Percentiles rank a stretch among this genome's conserved stretches.
Conservation (phyloP, 2,113 vertebrate genomes). For the Trematomus loennbergii region DNA sequence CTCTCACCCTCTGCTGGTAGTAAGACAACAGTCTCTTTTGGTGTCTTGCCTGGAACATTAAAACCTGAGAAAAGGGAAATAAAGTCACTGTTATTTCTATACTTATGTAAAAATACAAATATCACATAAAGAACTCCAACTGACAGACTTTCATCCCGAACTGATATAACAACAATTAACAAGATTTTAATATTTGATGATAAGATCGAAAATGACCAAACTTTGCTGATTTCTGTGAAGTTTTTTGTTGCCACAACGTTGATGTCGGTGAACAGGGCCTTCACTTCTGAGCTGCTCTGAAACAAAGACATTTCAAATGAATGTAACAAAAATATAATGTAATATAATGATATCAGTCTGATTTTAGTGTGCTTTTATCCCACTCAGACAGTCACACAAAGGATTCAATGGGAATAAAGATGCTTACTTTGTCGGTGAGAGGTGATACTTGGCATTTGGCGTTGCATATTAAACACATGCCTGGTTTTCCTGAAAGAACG, state of each 20-base stretch:
- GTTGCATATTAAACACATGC: constrained; percentile 88
- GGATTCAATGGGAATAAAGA: background rate
- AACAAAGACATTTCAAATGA: constrained; percentile 62
- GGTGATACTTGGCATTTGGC: constrained; percentile 84
- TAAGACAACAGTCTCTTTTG: constrained; percentile 85
- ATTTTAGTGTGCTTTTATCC: background rate
- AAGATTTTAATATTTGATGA: background rate
- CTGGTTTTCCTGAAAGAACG: constrained; percentile 85
- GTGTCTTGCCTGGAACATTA: constrained; percentile 91
- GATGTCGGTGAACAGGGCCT: constrained; percentile 88
- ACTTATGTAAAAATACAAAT: background rate
- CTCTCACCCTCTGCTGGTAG: constrained; percentile 86
- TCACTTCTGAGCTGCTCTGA: constrained; percentile 89
- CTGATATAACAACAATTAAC: background rate
- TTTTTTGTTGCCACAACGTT: constrained; percentile 85
- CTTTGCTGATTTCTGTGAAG: constrained; percentile 88
- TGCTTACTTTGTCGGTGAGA: constrained; percentile 90
- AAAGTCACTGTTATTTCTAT: background rate
- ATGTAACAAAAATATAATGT: background rate
- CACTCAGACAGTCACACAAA: background rate
- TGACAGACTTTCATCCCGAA: background rate
- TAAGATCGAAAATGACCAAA: constrained; percentile 59
- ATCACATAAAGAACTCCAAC: background rate
- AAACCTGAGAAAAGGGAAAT: too few species aligned
- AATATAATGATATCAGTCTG: background rate